Base-by-base conservation (phyloP, 2,113 vertebrate genomes). In the Mixornis gularis region DNA sequence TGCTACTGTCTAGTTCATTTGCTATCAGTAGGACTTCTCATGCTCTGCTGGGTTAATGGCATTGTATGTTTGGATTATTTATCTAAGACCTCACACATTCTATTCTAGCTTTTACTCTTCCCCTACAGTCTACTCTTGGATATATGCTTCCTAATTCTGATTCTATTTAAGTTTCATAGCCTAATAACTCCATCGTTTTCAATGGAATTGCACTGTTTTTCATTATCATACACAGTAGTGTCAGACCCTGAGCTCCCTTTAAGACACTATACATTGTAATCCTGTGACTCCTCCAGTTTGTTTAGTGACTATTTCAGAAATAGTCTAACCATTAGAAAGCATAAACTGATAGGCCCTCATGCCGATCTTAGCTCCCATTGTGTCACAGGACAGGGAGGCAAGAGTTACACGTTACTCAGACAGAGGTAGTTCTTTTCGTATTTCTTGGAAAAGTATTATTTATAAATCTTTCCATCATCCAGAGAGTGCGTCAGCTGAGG, bases 151-250 rank as follows among this genome's bases (percentile, higher is more conserved):
- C 7, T 58, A 62, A 71, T 85, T 89, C 55, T 77, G 36, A 77
- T 56, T 63, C 85, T 18, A 53, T 59, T 49, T 55, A 51, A 66
- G 26, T 78, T 58, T 59, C 17, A 30, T 19, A 64, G 25, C 48
- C 16, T 49, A 52, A 5, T 59, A 79, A 66, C 9, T 43, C n/a
- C 32, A 26, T 62, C 2, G 20, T 36, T 40, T 43, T 74, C n/a
- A 58, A 9, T 55, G 24, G 24, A 85, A 44, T 65, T 44, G 29
- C 7, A 4, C 14, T 32, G n/a, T 1, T 69, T 70, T 83, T 38
- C 27, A 44, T 68, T 25, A 62, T 65, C 13, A 38, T 30, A 41
- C 0, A 0, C 5, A 20, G 36, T 9, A 46, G 3, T 25, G 20
- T 69, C 51, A 86, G 41, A 62, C 12, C 2, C 9, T 69, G 38